Evolutionary conservation across 2,113 vertebrate genomes (phyloP).

Genomic region (Phasianus colchicus): DNA sequence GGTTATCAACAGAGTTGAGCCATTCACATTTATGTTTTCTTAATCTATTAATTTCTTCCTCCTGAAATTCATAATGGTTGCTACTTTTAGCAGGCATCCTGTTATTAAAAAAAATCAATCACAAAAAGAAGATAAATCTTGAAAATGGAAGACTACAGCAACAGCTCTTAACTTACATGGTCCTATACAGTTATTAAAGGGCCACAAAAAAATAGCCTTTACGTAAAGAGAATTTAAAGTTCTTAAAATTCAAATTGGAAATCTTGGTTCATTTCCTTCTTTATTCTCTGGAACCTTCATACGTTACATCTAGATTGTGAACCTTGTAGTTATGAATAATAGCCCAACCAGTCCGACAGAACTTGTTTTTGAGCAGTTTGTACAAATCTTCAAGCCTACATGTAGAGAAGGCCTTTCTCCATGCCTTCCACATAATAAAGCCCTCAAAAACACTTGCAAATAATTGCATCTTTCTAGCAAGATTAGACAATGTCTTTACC

Average conservation of each 20-base stretch:
- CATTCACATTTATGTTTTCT: neutral
- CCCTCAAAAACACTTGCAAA: neutral
- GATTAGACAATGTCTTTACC: neutral
- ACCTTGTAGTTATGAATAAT: neutral
- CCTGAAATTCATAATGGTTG: neutral
- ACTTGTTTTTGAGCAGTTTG: neutral
- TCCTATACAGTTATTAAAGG: neutral
- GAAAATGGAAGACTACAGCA: neutral
- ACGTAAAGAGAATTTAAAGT: neutral
- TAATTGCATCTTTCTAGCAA: neutral
- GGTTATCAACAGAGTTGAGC: neutral
- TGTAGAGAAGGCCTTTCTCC: neutral
- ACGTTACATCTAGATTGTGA: fast-evolving
- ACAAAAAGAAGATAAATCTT: neutral
- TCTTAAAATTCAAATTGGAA: neutral
- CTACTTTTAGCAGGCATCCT: neutral
- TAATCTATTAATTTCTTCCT: neutral
- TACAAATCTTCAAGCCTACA: neutral
- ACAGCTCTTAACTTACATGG: neutral
- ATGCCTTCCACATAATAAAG: neutral
- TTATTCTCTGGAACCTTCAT: neutral
- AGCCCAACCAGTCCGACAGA: neutral
- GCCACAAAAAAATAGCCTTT: fast-evolving
- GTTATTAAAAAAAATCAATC: neutral
- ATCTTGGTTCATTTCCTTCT: neutral